A percentile compares a stretch with the other conserved stretches of the same genome.
Evolutionary conservation across 2,888 invertebrate genomes (phyloP).

Genomic region (Aphidius colemani): DNA sequence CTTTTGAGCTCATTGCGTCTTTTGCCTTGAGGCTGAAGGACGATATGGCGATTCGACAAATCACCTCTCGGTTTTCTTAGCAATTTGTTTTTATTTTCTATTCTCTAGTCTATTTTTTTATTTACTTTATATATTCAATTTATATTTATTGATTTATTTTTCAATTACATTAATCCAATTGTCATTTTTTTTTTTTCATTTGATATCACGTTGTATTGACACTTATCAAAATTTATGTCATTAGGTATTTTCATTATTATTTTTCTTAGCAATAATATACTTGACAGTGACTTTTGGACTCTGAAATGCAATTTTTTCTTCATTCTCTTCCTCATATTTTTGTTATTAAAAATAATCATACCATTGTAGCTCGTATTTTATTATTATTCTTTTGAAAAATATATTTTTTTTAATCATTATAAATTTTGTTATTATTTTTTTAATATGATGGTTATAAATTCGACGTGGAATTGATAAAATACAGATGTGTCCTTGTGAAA

Average conservation of each 20-base stretch:
- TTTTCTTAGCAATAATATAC: too few species aligned
- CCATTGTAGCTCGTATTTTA: not conserved
- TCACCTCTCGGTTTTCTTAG: not conserved
- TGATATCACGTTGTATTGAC: not conserved
- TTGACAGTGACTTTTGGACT: too few species aligned
- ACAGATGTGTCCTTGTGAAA: slow-evolving; percentile 5
- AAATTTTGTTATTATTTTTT: too few species aligned
- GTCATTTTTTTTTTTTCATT: not conserved
- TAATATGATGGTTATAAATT: too few species aligned
- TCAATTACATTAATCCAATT: too few species aligned
- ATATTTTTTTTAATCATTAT: not conserved
- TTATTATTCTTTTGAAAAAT: not conserved
- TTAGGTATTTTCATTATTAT: too few species aligned
- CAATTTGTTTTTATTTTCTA: not conserved
- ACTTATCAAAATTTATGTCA: not conserved
- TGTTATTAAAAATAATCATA: slow-evolving; percentile 1
- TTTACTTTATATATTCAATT: too few species aligned
- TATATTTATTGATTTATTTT: too few species aligned
- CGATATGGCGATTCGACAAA: slow-evolving; percentile 2
- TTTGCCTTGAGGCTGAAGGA: slow-evolving; percentile 12
- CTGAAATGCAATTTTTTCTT: too few species aligned
- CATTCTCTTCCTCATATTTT: not conserved
- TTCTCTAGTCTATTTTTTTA: too few species aligned
- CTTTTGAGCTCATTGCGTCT: slow-evolving; percentile 7
- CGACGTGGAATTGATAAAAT: not conserved